Evolutionary conservation across 2,888 invertebrate genomes (phyloP).

Genomic region (Macaria liturata): DNA sequence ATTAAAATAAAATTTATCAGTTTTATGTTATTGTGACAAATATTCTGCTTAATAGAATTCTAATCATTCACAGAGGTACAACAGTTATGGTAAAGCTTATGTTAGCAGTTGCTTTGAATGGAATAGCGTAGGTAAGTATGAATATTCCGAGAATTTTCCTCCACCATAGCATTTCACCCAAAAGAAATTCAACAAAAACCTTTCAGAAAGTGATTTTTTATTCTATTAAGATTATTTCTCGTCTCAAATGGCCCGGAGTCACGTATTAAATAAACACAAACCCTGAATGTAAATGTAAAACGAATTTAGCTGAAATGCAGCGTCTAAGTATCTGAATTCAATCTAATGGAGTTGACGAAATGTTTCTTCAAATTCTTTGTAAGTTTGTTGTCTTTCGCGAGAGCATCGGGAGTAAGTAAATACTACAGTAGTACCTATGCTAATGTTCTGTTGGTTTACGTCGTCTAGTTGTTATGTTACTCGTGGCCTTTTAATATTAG

Average conservation of each 20-base stretch:
- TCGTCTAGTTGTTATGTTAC: conserved; percentile 33
- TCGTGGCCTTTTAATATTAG: too few species aligned
- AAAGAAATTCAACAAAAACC: conserved; percentile 31
- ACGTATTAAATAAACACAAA: conserved; percentile 55
- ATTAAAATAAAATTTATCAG: too few species aligned
- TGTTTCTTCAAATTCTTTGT: conserved; percentile 40
- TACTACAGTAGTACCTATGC: conserved; percentile 5
- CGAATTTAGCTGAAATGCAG: conserved; percentile 58
- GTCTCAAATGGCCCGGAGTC: conserved; percentile 44
- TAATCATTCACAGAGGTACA: too few species aligned
- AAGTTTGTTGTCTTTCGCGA: conserved; percentile 29
- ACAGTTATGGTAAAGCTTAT: too few species aligned
- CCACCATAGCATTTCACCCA: too few species aligned
- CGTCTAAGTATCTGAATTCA: conserved; percentile 9
- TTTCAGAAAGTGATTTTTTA: conserved; percentile 34
- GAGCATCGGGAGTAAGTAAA: conserved; percentile 29
- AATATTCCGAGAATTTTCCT: too few species aligned
- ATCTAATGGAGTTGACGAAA: conserved; percentile 41
- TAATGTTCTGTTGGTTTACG: conserved; percentile 39
- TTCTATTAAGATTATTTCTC: conserved; percentile 34
- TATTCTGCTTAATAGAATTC: too few species aligned
- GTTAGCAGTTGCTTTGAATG: too few species aligned
- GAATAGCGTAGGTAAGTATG: too few species aligned
- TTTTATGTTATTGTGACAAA: too few species aligned
- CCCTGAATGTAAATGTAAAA: conserved; percentile 55